Evolutionary conservation across 2,888 invertebrate species (phyloP).

Genomic region (Seira musarum): DNA sequence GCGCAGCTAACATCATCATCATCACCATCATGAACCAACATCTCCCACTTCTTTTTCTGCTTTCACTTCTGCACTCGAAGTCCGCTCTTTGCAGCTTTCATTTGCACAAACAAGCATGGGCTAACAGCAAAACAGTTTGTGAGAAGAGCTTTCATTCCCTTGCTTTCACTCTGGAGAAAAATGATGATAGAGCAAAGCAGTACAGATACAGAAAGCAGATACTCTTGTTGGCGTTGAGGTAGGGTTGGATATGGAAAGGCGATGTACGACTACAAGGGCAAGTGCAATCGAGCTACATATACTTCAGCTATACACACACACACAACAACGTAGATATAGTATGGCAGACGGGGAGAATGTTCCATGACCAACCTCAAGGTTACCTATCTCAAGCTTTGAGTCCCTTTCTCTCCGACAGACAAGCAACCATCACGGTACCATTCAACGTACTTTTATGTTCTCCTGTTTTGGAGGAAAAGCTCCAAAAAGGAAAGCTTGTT

Average conservation of each 20-base stretch:
- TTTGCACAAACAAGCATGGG: too few species aligned
- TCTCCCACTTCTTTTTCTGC: background rate
- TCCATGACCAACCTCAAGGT: slow-evolving; percentile 38
- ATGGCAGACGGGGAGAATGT: background rate
- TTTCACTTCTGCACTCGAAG: background rate
- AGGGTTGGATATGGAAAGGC: slow-evolving; percentile 11
- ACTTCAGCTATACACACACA: too few species aligned
- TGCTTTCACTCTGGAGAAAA: background rate
- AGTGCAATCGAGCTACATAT: too few species aligned
- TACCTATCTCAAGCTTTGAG: background rate
- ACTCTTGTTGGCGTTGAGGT: background rate
- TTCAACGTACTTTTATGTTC: too few species aligned
- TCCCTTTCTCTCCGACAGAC: background rate
- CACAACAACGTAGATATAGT: background rate
- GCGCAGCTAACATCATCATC: too few species aligned
- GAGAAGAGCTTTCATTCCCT: too few species aligned
- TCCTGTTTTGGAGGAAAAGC: too few species aligned
- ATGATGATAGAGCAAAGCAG: background rate
- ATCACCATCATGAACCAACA: background rate
- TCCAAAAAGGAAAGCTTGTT: background rate
- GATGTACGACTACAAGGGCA: background rate
- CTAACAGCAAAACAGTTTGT: too few species aligned
- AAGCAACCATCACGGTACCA: too few species aligned
- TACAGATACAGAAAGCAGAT: background rate
- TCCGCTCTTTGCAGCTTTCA: too few species aligned